Conservation (phyloP, 2,888 invertebrate species). For the Osmoderma eremita region DNA sequence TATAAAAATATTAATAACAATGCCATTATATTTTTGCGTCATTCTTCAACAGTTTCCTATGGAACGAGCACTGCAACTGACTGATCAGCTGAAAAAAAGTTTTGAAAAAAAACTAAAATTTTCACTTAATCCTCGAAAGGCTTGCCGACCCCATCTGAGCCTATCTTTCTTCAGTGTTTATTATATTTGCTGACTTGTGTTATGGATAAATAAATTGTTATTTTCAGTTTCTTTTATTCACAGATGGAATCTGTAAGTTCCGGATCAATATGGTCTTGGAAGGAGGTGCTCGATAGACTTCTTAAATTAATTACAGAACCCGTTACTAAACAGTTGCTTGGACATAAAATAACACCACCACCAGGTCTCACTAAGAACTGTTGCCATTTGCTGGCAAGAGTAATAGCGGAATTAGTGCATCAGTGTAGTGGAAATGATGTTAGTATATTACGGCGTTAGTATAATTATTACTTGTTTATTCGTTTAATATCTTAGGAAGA, state of each 20-base stretch:
- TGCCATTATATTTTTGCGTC: too few species aligned
- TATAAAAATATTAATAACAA: too few species aligned
- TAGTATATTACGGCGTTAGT: constrained; percentile 52
- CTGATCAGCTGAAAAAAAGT: too few species aligned
- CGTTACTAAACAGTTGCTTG: constrained; percentile 69
- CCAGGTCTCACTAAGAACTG: constrained; percentile 66
- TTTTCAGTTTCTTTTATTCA: constrained; percentile 38
- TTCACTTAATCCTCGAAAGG: too few species aligned
- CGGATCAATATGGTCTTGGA: constrained; percentile 59
- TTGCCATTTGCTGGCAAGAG: constrained; percentile 81
- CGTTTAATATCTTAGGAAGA: constrained; percentile 67
- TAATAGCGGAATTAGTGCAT: constrained; percentile 87
- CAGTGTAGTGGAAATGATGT: constrained; percentile 82
- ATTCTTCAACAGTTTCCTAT: too few species aligned
- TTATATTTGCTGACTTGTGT: constrained; percentile 24
- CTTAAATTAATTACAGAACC: constrained; percentile 85
- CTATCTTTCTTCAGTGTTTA: too few species aligned
- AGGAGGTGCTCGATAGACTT: constrained; percentile 83
- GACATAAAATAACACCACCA: constrained; percentile 59
- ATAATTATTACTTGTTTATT: not conserved
- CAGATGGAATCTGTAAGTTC: constrained; percentile 62
- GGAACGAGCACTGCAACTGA: too few species aligned
- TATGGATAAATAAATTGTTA: too few species aligned
- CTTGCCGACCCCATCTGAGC: too few species aligned
- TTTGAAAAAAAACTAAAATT: too few species aligned